Evolutionary conservation across 2,888 invertebrate genomes (phyloP), one percentile per base, ranked within the genome.

Genomic region (Andrena fulva): DNA sequence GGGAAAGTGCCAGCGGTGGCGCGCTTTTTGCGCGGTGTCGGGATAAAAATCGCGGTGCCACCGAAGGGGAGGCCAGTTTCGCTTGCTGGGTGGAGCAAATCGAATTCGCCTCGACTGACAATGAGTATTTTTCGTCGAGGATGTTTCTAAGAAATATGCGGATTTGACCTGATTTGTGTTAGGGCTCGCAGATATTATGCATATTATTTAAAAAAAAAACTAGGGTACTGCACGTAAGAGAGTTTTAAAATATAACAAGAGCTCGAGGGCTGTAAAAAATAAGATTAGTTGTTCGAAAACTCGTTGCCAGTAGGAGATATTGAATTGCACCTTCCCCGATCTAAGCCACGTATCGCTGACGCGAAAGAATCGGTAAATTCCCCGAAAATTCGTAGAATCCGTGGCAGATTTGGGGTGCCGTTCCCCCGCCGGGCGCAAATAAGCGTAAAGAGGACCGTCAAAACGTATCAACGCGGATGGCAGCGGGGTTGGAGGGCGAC

Each of bases 1-100:
- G 77, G 70, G 79, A 79, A 79, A 76, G 77, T 42, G 64, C 56
- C 50, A 24, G 33, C 52, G 60, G 62, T 29, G 24, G 60, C 7
- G 24, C 33, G 59, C 42, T 20, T 66, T 66, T 73, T 35, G 16
- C 74, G 42, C 70, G 48, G n/a, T 0, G 29, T n/a, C 7, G 56
- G 29, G 50, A 20, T 10, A 60, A 60, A 67, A 70, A 77, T 66
- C 64, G 66, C 66, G n/a, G 60, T n/a, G 77, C 24, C 50, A 48
- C 27, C 16, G 52, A 67, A 62, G n/a, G 10, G 42, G 69, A 56
- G 27, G 24, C 42, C 42, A 42, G 56, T 56, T 56, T 56, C 56
- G 56, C 24, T 52, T 52, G 6, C 20, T 20, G n/a, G 8, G 20
- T 8, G 52, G 52, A 52, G 52, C 52, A 16, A 42, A 42, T 42